Percentiles rank a stretch among this genome's conserved stretches.
Conservation (phyloP, 2,797 vertebrate genomes). For the Falco berigora region DNA sequence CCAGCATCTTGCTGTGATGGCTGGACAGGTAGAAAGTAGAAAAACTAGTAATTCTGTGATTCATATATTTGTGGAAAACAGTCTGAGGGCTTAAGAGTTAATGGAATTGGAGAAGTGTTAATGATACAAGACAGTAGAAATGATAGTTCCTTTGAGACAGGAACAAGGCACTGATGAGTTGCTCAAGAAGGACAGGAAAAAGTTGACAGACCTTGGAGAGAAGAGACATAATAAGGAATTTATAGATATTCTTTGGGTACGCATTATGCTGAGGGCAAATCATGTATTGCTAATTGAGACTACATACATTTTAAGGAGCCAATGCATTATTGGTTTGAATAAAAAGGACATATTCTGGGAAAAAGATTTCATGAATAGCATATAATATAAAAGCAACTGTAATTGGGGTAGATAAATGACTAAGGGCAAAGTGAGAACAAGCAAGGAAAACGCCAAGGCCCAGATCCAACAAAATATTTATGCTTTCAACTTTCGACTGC, state of each 20-base stretch:
- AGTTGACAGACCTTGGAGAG: background rate
- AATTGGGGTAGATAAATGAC: background rate
- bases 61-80: background rate
- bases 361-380: background rate
- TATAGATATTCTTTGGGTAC: background rate
- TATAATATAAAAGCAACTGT: background rate
- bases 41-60: background rate
- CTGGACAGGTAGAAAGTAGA: background rate
- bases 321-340: background rate
- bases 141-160: background rate
- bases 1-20: background rate
- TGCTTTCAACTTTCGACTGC: conserved; percentile 11
- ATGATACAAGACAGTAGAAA: background rate
- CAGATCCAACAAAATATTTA: conserved; percentile 7
- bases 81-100: background rate
- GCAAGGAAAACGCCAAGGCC: background rate
- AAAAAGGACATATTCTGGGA: background rate
- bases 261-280: background rate
- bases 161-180: background rate
- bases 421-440: conserved; percentile 25
- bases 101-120: background rate
- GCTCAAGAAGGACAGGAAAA: background rate
- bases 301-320: background rate
- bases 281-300: background rate
- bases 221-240: background rate